Evolutionary conservation across 1,140 invertebrate species (phyloP).

Genomic region (Drosophila busckii): DNA sequence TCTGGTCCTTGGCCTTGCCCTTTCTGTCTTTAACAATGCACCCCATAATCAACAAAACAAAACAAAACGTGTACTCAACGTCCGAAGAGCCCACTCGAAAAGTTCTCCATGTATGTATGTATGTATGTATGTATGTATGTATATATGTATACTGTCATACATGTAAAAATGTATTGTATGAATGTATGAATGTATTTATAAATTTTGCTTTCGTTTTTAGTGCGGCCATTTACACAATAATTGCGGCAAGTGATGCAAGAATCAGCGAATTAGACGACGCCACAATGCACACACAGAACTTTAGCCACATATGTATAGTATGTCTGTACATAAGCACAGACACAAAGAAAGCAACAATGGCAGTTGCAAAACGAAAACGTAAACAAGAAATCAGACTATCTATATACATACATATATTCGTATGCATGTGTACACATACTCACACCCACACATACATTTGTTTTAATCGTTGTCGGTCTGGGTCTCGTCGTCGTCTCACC

Average conservation of each 20-base stretch:
- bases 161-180: not conserved
- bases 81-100: constrained; percentile 17
- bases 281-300: constrained; percentile 21
- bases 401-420: constrained; percentile 9
- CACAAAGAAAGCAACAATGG: constrained; percentile 5
- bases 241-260: constrained; percentile 72
- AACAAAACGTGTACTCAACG: not conserved
- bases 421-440: constrained; percentile 11
- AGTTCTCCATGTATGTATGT: not conserved
- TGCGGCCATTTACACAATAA: constrained; percentile 59
- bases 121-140: constrained; percentile 2
- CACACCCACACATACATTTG: not conserved
- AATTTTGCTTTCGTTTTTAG: constrained; percentile 65
- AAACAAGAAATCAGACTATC: constrained; percentile 65
- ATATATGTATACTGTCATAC: not conserved
- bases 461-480: not conserved
- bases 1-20: constrained; percentile 64
- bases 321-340: not conserved
- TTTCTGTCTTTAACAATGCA: constrained; percentile 10
- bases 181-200: not conserved
- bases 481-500: constrained; percentile 48
- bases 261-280: constrained; percentile 50
- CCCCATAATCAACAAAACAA: not conserved
- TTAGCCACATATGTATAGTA: constrained; percentile 4
- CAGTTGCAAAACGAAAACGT: constrained; percentile 47